These are phyloP conservation scores for Amiota minor DNA, from an alignment of 2,888 invertebrate genomes.

Conservation along the genomic window DNA sequence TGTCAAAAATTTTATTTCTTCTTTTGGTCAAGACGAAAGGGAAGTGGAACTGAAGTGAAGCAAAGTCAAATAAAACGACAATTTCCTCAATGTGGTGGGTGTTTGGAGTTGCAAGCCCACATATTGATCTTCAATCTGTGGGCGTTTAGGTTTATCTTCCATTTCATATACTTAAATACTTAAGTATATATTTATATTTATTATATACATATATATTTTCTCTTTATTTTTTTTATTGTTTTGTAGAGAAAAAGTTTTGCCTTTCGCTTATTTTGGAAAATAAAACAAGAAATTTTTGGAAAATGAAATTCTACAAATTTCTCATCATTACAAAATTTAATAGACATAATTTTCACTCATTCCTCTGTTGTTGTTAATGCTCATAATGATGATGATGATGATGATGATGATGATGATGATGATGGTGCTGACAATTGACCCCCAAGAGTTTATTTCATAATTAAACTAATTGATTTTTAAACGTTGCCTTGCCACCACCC, in stretches of 20 bases:
- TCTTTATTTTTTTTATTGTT: too few species aligned
- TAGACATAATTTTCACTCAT: too few species aligned
- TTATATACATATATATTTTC: too few species aligned
- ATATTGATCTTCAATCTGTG: too few species aligned
- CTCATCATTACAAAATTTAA: too few species aligned
- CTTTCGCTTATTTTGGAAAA: not conserved
- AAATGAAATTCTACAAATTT: too few species aligned
- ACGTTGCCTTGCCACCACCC: not conserved
- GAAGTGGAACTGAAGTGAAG: not conserved
- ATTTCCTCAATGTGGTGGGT: too few species aligned
- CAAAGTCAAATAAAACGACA: too few species aligned
- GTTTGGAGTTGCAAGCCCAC: not conserved
- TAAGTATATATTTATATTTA: too few species aligned
- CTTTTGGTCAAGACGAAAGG: conserved; percentile 11
- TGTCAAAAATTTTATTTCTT: conserved; percentile 46
- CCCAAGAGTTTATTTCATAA: conserved; percentile 8
- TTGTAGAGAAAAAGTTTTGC: too few species aligned
- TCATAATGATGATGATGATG: conserved; percentile 32
- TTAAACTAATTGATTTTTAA: conserved; percentile 24
- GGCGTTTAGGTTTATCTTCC: too few species aligned
- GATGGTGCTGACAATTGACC: not conserved
- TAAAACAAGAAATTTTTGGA: conserved; percentile 25
- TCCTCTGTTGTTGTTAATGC: conserved; percentile 10
- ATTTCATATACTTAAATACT: too few species aligned
- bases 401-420: conserved; percentile 34